Base-by-base conservation (phyloP, 2,797 vertebrate species). In the Rhadinocentrus ornatus region DNA sequence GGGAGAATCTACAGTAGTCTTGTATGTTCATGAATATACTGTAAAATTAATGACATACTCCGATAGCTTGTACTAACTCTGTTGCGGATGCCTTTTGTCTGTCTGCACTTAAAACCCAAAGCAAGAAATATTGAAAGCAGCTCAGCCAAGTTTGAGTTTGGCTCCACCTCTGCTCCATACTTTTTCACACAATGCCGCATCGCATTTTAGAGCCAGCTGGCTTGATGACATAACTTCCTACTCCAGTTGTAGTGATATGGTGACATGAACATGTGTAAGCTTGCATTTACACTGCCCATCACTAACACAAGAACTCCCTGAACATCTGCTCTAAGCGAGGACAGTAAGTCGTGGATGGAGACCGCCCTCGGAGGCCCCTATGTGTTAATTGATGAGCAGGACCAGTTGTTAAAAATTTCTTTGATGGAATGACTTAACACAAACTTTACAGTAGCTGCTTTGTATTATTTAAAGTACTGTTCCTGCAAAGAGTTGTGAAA, bases 181-280 rank as follows among this genome's bases (percentile, higher is more conserved):
- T 78, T 89, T 57, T 89, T 80, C 85, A 85, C 83, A 88, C 87
- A 84, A 63, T 77, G 71, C 76, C 56, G 74, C 54, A 60, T 68
- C 62, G 27, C 80, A 71, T 86, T 86, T 89, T 78, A 73, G 75
- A 86, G 81, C 91, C 89, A 93, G 92, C 89, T 92, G 92, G 81
- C 75, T 75, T 11, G 69, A 84, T 92, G 91, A 93, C 90, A 92
- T 91, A 80, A 92, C 85, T 90, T 92, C 90, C 89, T 90, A 52
- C 71, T 78, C 60, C 82, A 81, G 86, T 88, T 90, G 88, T 84
- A 87, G 63, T 44, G 61, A 87, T 78, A 77, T 82, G 83, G 87
- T 89, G 90, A 91, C 84, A 87, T 75, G 76, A 86, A 89, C 90
- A 91, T 91, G 83, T 90, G 85, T 87, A 86, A 82, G 81, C 67